Evolutionary conservation across 2,797 vertebrate genomes (phyloP).

Genomic region (Sebastes flavidus): DNA sequence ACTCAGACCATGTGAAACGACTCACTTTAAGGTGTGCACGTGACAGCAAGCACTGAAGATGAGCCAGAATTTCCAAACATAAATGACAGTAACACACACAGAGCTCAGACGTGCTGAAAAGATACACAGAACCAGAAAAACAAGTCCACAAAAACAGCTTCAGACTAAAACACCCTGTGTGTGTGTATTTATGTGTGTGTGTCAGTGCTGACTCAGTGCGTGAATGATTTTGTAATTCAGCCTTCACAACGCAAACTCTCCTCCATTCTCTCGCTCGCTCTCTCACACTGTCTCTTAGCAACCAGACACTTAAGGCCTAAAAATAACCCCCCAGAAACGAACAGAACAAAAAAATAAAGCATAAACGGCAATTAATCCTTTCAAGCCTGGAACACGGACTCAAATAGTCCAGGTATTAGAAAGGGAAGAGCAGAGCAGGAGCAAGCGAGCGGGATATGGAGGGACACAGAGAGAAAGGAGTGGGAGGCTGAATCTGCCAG

Average conservation of each 20-base stretch:
- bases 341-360: conserved; percentile 86
- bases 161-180: conserved; percentile 62
- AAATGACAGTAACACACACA: conserved; percentile 56
- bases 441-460: conserved; percentile 10
- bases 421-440: conserved; percentile 44
- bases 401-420: conserved; percentile 79
- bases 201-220: conserved; percentile 83
- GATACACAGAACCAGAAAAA: conserved; percentile 78
- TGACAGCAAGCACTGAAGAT: conserved; percentile 26
- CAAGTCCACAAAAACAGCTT: conserved; percentile 79
- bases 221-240: conserved; percentile 85
- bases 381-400: conserved; percentile 77
- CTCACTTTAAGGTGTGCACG: not conserved
- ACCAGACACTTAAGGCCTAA: conserved; percentile 88
- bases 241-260: conserved; percentile 84
- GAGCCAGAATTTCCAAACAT: conserved; percentile 33
- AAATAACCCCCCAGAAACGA: conserved; percentile 85
- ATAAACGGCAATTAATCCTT: conserved; percentile 86
- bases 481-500: conserved; percentile 68
- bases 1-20: not conserved
- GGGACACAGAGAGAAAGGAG: conserved; percentile 38
- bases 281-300: conserved; percentile 85
- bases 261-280: conserved; percentile 66
- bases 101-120: conserved; percentile 50
- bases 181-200: conserved; percentile 59